Conservation (phyloP, 2,113 vertebrate species). For the Tinamus guttatus region DNA sequence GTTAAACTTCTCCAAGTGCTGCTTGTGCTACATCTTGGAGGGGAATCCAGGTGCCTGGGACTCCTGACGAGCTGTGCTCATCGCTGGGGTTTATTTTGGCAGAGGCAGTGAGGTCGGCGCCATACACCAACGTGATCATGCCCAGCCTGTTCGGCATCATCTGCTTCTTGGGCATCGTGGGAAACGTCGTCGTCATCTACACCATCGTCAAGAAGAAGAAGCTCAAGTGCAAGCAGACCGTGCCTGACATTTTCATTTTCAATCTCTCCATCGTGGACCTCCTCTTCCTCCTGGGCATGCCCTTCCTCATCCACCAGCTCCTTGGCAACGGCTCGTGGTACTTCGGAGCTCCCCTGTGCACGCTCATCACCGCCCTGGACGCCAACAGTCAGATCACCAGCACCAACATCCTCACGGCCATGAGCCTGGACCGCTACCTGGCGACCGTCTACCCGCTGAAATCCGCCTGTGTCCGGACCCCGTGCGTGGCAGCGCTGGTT, state of each 20-base stretch:
- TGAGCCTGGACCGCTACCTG: conserved; percentile 88
- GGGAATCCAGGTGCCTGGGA: background rate
- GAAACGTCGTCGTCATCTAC: conserved; percentile 87
- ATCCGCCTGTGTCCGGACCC: conserved; percentile 82
- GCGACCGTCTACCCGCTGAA: conserved; percentile 87
- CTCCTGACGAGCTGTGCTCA: background rate
- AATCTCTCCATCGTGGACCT: conserved; percentile 87
- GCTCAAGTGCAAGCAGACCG: conserved; percentile 81
- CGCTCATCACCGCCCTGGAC: conserved; percentile 85
- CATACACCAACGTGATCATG: conserved; percentile 79
- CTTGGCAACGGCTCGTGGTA: conserved; percentile 86
- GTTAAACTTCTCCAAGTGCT: background rate
- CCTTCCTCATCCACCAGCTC: conserved; percentile 90
- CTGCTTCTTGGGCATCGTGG: conserved; percentile 85
- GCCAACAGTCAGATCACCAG: conserved; percentile 89
- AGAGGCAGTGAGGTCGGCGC: conserved; percentile 58
- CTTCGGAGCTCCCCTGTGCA: conserved; percentile 85
- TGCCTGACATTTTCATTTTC: conserved; percentile 89
- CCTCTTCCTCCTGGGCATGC: conserved; percentile 88
- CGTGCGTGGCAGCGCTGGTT: conserved; percentile 74
- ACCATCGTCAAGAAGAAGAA: conserved; percentile 87
- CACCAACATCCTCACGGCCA: conserved; percentile 88
- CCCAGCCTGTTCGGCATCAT: conserved; percentile 86
- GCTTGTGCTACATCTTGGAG: background rate
- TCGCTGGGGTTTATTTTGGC: conserved; percentile 44